These are phyloP conservation scores for Podargus strigoides DNA, from an alignment of 2,797 vertebrate species.

Conservation along the genomic window DNA sequence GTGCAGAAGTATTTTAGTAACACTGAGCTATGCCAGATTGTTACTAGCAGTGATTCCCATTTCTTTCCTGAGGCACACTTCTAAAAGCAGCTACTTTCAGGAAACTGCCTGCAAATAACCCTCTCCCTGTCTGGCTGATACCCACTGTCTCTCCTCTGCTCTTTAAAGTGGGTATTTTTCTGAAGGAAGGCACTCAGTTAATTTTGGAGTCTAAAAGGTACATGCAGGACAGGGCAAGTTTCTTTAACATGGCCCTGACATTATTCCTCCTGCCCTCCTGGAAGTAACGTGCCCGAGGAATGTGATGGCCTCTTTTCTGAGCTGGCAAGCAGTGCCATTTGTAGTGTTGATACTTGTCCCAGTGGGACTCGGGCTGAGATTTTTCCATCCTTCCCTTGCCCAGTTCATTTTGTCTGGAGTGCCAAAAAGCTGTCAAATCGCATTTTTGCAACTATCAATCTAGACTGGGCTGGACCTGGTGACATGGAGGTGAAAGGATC, in stretches of 20 bases:
- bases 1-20: background rate
- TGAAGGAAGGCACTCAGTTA: background rate
- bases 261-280: background rate
- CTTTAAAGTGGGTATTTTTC: background rate
- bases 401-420: background rate
- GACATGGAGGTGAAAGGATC: conserved; percentile 36
- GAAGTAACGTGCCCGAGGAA: background rate
- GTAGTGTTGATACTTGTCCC: conserved; percentile 39
- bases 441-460: conserved; percentile 15
- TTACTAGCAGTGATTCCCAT: background rate
- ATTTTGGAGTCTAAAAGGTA: background rate
- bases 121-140: background rate
- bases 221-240: background rate
- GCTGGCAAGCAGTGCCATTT: conserved; percentile 21
- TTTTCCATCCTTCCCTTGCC: conserved; percentile 41
- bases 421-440: conserved; percentile 50
- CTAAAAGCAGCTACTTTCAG: background rate
- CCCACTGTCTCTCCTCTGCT: background rate
- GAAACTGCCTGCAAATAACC: background rate
- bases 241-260: background rate
- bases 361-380: conserved; percentile 25
- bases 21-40: background rate
- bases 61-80: background rate
- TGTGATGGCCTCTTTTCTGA: conserved; percentile 18
- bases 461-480: background rate